These are phyloP conservation scores for Phenacoccus solenopsis DNA, from an alignment of 1,140 invertebrate species.

Conservation along the genomic window DNA sequence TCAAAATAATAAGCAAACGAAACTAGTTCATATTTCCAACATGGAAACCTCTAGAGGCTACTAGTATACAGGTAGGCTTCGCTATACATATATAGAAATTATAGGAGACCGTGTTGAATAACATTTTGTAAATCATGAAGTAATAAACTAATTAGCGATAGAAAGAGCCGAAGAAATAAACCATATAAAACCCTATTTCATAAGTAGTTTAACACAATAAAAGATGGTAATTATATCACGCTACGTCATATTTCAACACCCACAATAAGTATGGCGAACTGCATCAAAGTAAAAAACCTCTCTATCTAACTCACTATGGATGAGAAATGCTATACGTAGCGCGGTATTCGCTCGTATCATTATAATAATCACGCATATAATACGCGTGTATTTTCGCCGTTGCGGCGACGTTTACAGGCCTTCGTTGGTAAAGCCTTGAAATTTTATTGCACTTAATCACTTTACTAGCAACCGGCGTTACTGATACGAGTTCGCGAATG, in stretches of 20 bases:
- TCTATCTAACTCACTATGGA: background rate
- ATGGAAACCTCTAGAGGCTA: too few relatives aligned
- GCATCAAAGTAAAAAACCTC: background rate
- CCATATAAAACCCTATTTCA: background rate
- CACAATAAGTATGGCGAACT: background rate
- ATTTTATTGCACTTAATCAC: background rate
- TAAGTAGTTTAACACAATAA: background rate
- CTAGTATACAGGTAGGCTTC: too few relatives aligned
- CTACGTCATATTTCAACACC: background rate
- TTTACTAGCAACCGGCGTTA: background rate
- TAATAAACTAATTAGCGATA: background rate
- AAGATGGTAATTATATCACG: slow-evolving; percentile 2
- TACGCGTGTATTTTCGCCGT: too few relatives aligned
- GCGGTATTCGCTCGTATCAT: too few relatives aligned
- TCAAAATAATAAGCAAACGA: too few relatives aligned
- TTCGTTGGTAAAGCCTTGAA: background rate
- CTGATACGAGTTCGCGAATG: too few relatives aligned
- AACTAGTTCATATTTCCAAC: too few relatives aligned
- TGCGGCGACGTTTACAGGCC: background rate
- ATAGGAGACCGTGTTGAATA: too few relatives aligned
- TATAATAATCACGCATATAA: too few relatives aligned
- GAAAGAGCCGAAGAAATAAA: background rate
- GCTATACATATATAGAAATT: too few relatives aligned
- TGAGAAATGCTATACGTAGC: slow-evolving; percentile 1
- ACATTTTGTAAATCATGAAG: background rate